Evolutionary conservation across 2,888 invertebrate species (phyloP).

Genomic region (Idaea biselata): DNA sequence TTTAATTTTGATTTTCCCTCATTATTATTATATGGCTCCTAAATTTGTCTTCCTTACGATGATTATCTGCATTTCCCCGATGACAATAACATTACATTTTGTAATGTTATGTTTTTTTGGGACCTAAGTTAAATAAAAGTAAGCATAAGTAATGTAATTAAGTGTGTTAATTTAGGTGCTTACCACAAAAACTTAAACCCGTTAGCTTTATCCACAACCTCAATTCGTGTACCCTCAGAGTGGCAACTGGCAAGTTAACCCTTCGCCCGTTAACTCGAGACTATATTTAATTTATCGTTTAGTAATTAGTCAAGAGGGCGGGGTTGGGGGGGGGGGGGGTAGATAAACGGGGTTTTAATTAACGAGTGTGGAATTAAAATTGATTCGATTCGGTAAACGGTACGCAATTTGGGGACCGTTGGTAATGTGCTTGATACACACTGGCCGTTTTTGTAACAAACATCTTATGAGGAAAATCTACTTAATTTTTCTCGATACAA

Average conservation of each 20-base stretch:
- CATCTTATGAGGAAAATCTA: no score
- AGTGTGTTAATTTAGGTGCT: no score
- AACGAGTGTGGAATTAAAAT: constrained; percentile 50
- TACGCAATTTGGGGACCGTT: constrained; percentile 45
- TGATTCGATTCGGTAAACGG: constrained; percentile 52
- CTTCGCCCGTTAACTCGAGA: background rate
- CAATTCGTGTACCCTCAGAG: background rate
- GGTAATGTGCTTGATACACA: constrained; percentile 34
- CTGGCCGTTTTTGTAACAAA: constrained; percentile 8
- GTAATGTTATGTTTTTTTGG: no score
- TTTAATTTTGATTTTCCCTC: no score
- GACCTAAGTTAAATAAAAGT: no score
- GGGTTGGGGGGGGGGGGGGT: constrained; percentile 26
- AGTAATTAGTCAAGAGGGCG: constrained; percentile 41
- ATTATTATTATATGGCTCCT: no score
- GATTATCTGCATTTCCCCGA: no score
- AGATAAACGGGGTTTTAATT: constrained; percentile 51
- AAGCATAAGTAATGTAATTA: no score
- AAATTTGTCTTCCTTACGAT: no score
- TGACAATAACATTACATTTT: no score
- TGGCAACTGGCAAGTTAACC: background rate
- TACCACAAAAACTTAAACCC: no score
- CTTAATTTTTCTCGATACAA: no score
- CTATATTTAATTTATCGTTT: constrained; percentile 36
- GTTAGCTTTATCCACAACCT: background rate